These are phyloP conservation scores for Eulimnadia texana DNA, from an alignment of 1,140 invertebrate species.

Conservation along the genomic window DNA sequence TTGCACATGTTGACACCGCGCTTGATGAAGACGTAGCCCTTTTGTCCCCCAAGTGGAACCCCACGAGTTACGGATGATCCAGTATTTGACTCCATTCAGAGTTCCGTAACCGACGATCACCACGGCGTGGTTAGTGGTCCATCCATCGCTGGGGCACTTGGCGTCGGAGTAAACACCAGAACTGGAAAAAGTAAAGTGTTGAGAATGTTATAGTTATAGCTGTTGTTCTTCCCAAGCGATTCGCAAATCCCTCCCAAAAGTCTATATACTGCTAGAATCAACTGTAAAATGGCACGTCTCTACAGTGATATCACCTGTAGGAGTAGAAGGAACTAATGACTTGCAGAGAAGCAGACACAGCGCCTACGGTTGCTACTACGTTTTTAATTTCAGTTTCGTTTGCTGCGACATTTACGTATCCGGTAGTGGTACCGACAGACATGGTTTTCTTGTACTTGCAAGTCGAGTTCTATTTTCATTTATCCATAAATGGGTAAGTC, in stretches of 20 bases:
- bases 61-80: slow-evolving; percentile 43
- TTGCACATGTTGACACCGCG: slow-evolving; percentile 32
- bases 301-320: not conserved
- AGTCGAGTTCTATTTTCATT: too few relatives aligned
- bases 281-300: not conserved
- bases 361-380: not conserved
- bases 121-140: slow-evolving; percentile 3
- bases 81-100: slow-evolving; percentile 30
- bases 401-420: not conserved
- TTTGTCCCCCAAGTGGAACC: slow-evolving; percentile 30
- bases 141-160: slow-evolving; percentile 17
- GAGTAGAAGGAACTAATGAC: not conserved
- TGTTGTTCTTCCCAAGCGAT: too few relatives aligned
- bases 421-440: not conserved
- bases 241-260: too few relatives aligned
- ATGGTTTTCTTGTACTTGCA: not conserved
- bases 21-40: slow-evolving; percentile 32
- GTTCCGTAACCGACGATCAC: slow-evolving; percentile 14
- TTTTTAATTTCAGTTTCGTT: not conserved
- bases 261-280: too few relatives aligned
- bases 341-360: not conserved
- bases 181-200: slow-evolving; percentile 25
- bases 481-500: too few relatives aligned
- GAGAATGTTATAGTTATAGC: not conserved
- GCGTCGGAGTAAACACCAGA: slow-evolving; percentile 24